Base-by-base conservation (phyloP, 2,888 invertebrate species). In the Chymomyza fuscimana region DNA sequence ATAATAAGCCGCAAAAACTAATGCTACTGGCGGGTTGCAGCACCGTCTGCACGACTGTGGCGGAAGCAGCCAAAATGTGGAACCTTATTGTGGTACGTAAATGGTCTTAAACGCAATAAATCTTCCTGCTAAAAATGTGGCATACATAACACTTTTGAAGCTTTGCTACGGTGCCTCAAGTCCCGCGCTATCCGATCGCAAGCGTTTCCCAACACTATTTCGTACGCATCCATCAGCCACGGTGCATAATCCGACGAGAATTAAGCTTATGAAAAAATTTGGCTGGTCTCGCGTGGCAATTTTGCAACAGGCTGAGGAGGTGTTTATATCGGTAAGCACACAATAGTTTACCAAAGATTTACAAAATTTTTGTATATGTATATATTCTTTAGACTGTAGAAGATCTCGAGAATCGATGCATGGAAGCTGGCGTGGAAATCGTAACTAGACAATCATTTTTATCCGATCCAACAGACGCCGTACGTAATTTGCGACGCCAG, bases 21-120 rank as follows among this genome's bases (percentile, higher is more conserved):
- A 96, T 98, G 94, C 93, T 99, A 74, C 93, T 99, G 65, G 97
- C 98, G 54, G 99, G 99, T 65, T 99, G 99, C 92, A 98, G 98
- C 86, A 98, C 98, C 9, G 99, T 99, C 32, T 99, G 99, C 90
- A 99, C 99, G 25, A 98, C 99, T 59, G 98, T 99, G 15, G 99
- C 99, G 2, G 99, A 99, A 93, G 98, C 99, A 56, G 99, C 99
- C 69, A 98, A 98, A 93, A 99, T 99, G 97, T 99, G 99, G 99
- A 99, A 99, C 93, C 94, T 99, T 76, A 97, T 99, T 91, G 99
- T 99, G 93, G 99, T 99, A 93, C 95, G 96, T 95, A 69, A 22
- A 32, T 29, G 16, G 66, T 25, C 16, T 9, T 19, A 12, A 46
- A 1, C 40, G 25, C 25, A 25, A 25, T 46, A 46, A 12, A 46